These are phyloP conservation scores for Tiaroga cobitis DNA, from an alignment of 2,797 vertebrate genomes.

Conservation along the genomic window DNA sequence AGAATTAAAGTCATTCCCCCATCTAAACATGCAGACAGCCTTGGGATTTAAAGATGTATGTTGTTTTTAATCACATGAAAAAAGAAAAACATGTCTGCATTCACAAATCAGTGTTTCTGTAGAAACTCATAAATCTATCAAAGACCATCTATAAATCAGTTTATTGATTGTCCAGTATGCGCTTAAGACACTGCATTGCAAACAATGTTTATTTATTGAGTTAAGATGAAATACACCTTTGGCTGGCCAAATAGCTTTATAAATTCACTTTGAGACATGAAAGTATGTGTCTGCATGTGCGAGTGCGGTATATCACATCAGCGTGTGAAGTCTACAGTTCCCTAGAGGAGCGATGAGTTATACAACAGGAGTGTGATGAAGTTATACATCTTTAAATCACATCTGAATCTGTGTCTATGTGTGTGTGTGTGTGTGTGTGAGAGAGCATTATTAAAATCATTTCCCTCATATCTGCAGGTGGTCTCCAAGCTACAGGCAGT, in stretches of 20 bases:
- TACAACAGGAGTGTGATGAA: constrained; percentile 35
- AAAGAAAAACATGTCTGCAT: neutral
- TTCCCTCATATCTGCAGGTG: constrained; percentile 43
- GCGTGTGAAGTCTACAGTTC: constrained; percentile 27
- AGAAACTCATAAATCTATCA: constrained; percentile 28
- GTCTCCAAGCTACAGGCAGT: constrained; percentile 37
- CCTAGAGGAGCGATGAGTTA: constrained; percentile 35
- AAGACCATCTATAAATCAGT: constrained; percentile 4
- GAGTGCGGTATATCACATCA: constrained; percentile 32
- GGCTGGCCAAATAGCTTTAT: constrained; percentile 24
- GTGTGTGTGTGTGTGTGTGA: constrained; percentile 8
- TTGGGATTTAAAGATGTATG: neutral
- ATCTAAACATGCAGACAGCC: neutral
- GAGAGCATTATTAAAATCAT: constrained; percentile 51
- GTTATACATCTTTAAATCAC: constrained; percentile 46
- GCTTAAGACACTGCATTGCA: neutral
- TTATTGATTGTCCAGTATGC: constrained; percentile 10
- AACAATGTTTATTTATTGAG: constrained; percentile 36
- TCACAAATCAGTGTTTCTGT: neutral
- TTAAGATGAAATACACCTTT: constrained; percentile 38
- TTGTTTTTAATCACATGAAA: neutral
- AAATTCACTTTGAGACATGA: constrained; percentile 44
- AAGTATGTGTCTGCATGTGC: constrained; percentile 26
- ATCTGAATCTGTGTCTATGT: constrained; percentile 29
- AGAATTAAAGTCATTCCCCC: neutral